These are phyloP conservation scores for Augochlorella aurata DNA, from an alignment of 2,888 invertebrate genomes.

Conservation along the genomic window DNA sequence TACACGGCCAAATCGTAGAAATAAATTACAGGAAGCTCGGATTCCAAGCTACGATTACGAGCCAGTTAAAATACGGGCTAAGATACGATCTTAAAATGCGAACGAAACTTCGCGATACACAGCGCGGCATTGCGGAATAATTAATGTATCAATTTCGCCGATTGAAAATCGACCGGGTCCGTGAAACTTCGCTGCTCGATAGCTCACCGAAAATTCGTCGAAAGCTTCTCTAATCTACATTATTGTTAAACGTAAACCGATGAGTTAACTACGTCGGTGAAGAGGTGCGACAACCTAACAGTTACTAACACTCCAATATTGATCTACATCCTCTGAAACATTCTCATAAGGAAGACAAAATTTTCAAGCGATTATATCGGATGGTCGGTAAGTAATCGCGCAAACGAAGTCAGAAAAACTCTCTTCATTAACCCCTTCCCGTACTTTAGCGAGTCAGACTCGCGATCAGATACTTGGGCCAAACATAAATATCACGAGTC, in stretches of 20 bases:
- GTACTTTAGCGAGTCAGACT: too few species aligned
- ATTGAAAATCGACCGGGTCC: constrained; percentile 10
- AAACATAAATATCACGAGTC: too few species aligned
- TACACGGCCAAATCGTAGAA: constrained; percentile 6
- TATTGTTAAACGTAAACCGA: background rate
- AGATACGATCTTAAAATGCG: constrained; percentile 34
- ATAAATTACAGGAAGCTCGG: constrained; percentile 27
- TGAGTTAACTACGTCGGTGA: background rate
- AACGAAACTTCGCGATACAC: background rate
- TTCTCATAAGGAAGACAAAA: too few species aligned
- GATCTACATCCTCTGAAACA: background rate
- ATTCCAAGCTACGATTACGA: constrained; percentile 10
- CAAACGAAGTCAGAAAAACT: too few species aligned
- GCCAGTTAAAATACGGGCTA: constrained; percentile 29
- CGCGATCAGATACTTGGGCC: too few species aligned
- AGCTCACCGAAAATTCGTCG: constrained; percentile 4
- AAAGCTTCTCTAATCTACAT: background rate
- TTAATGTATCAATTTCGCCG: constrained; percentile 33
- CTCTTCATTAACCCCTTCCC: too few species aligned
- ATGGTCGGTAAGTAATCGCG: too few species aligned
- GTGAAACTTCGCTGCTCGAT: background rate
- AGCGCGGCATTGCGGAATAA: constrained; percentile 11
- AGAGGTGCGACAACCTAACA: background rate
- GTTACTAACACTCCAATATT: background rate
- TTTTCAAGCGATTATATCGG: too few species aligned